Base-by-base conservation (phyloP, 2,888 invertebrate genomes). In the Hydrotaea diabolus region DNA sequence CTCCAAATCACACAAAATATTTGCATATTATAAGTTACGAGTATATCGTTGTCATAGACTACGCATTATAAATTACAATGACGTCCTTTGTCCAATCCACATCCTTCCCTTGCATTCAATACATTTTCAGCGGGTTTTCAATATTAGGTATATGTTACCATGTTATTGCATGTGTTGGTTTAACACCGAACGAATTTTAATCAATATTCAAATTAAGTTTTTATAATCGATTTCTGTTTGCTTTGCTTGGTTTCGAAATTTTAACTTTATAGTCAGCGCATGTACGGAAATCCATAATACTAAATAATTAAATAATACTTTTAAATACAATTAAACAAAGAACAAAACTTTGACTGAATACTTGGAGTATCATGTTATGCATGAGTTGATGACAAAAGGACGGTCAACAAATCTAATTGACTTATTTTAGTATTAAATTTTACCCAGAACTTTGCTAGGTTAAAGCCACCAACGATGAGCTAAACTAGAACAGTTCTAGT, bases 11-110 rank as follows among this genome's bases (percentile, higher is more conserved):
- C n/a, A n/a, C n/a, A 21, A 8, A 21, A 71, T 64, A 81, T 84
- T 78, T 81, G 43, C 81, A 84, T 78, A 49, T 31, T 57, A 76
- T 81, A 81, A 84, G 75, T 84, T 64, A 78, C 76, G 72, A 79
- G 64, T 76, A n/a, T n/a, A n/a, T n/a, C n/a, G n/a, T n/a, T 21
- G 31, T 21, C 19, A 69, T 23, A 53, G 66, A 49, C 72, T 75
- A 71, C 74, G 80, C 49, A 66, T 66, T 64, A 17, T 36, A 64
- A 64, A 36, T 64, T 26, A 36, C 43, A 39, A 66, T 66, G 15
- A 17, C 39, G 11, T 66, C 7, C 55, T 55, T 55, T 17, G 5
- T 9, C 2, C 53, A 55, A 19, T 7, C 55, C 43, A 43, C 15
- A 1, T 49, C 49, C 15, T n/a, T n/a, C n/a, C 49, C 49, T n/a